These are phyloP conservation scores for Plumapathes pennacea DNA, from an alignment of 92 coral and sea anemone genomes.

Conservation along the genomic window DNA sequence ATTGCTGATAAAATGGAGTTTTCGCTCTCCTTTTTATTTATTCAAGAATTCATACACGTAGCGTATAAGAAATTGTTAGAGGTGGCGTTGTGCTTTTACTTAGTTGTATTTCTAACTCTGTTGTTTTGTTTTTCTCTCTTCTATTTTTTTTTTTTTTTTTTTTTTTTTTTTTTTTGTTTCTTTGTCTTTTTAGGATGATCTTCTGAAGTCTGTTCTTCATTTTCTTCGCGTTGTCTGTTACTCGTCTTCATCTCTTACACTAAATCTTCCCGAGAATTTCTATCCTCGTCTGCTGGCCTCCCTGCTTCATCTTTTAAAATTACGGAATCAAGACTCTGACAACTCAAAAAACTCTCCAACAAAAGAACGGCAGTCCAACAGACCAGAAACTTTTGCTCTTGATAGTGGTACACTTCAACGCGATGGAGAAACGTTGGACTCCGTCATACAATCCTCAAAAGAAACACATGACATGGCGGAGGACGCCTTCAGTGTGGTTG, in stretches of 20 bases:
- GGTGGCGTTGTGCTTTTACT: too few species aligned
- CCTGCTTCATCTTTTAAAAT: conserved; percentile 46
- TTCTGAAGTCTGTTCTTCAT: conserved; percentile 28
- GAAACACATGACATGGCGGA: conserved; percentile 1
- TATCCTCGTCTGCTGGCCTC: conserved; percentile 56
- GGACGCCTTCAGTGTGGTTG: conserved; percentile 29
- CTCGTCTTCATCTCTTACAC: conserved; percentile 18
- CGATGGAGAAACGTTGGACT: background rate
- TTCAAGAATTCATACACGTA: too few species aligned
- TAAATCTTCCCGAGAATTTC: conserved; percentile 53
- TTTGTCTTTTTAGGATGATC: background rate
- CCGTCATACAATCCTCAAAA: background rate
- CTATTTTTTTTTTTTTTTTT: too few species aligned
- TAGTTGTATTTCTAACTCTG: too few species aligned
- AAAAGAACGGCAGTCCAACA: background rate
- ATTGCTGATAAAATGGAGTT: too few species aligned
- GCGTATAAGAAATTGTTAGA: too few species aligned
- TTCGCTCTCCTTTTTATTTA: too few species aligned
- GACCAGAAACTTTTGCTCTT: too few species aligned
- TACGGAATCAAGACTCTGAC: background rate
- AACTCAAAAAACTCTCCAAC: background rate
- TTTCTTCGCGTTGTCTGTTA: conserved; percentile 35
- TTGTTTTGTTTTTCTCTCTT: too few species aligned
- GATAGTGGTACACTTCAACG: too few species aligned
- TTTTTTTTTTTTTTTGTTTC: background rate